Evolutionary conservation across 2,797 vertebrate genomes (phyloP), one percentile per base, ranked within the genome.

Genomic region (Serranus cabrilla): DNA sequence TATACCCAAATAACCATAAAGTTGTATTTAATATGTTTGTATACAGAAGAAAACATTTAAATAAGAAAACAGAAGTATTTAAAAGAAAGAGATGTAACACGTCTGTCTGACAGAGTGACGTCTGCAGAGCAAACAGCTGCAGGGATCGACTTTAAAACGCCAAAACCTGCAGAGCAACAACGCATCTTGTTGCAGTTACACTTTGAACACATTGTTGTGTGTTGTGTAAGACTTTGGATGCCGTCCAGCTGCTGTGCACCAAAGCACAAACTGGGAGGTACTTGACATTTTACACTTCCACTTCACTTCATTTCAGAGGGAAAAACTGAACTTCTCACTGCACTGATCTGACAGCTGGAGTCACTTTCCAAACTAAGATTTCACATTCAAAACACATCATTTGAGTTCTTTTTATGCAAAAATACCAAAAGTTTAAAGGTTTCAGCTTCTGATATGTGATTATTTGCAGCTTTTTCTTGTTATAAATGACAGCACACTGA

Each of bases 121-220:
- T 51, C 27, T 25, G 7, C 34, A 34, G 40, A 49, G 67, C 31
- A 23, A 2, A 34, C 34, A 34, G 34, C 23, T 25, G 62, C 37
- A 62, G 45, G 2, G 10, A 63, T 43, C 23, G 40, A 18, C 25
- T 17, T 58, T 8, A 20, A 17, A 25, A 58, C 51, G 2, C n/a
- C 2, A 31, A 52, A 70, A 57, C 54, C 50, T 39, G 61, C 2
- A 1, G 39, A 6, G 11, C 65, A 10, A 45, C 12, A 42, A 54
- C 55, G 56, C 11, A 40, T 50, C 17, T 55, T 13, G 25, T 20
- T 11, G 43, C 31, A 60, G 52, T 59, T 51, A 51, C 21, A 43
- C 21, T 63, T 18, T 17, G 23, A 71, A 64, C 51, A 50, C 57
- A 43, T 5, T 43, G 40, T 25, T 43, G 11, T 45, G 46, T 61